phyloP scores from a whole-genome alignment of 2,797 vertebrate species.

The Sebastes kiyomatsui region DNA sequence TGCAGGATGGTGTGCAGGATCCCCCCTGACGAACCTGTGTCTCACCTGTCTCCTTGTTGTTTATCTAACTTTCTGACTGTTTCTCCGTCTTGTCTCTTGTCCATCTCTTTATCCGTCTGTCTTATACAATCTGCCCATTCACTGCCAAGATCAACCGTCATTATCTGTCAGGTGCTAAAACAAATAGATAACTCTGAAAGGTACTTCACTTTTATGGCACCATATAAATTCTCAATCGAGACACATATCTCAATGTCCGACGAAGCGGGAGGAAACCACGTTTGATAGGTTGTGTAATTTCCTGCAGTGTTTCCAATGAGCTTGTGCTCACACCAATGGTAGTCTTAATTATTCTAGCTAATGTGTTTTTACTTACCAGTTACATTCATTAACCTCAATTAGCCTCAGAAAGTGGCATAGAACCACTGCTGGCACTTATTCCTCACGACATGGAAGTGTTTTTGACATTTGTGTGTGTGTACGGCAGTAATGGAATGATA shows the following conservation, averaged over 20 bases:
- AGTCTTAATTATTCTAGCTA: constrained; percentile 77
- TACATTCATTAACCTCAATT: constrained; percentile 84
- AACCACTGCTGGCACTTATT: constrained; percentile 61
- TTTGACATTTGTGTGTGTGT: constrained; percentile 21
- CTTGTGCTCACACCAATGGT: constrained; percentile 31
- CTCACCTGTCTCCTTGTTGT: constrained; percentile 1
- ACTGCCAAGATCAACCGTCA: background rate
- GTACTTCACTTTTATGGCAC: constrained; percentile 24
- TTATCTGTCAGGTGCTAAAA: constrained; percentile 34
- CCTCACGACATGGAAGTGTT: constrained; percentile 38
- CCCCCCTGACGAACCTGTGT: background rate
- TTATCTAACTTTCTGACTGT: background rate
- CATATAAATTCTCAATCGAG: constrained; percentile 37
- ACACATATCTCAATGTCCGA: constrained; percentile 35
- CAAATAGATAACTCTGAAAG: constrained; percentile 30
- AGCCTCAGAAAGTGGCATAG: constrained; percentile 63
- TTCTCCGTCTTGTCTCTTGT: background rate
- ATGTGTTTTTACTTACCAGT: constrained; percentile 79
- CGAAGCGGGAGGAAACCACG: constrained; percentile 25
- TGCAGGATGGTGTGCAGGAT: constrained; percentile 5
- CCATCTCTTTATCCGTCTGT: background rate
- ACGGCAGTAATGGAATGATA: constrained; percentile 69
- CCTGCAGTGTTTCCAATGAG: constrained; percentile 43
- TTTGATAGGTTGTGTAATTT: constrained; percentile 59
- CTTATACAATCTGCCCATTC: background rate